Base-by-base conservation (phyloP, 2,888 invertebrate genomes). In the Heteromyza rotundicornis region DNA sequence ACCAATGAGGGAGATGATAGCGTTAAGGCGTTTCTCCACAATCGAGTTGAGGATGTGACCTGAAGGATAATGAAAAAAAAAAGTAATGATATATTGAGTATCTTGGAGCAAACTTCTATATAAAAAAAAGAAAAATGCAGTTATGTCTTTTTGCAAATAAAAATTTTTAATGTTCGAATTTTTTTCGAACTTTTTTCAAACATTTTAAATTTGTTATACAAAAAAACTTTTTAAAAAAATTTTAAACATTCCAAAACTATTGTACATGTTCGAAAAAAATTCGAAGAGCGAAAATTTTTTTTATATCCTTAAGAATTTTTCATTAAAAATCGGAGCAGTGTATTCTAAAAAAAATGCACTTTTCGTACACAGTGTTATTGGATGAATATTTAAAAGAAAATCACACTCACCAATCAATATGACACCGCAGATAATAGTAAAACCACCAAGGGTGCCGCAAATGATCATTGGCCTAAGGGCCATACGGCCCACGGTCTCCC, bases 21-120 rank as follows among this genome's bases (percentile, higher is more conserved):
- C 81, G 63, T 81, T 81, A 44, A 81, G 65, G 16, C 81, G 81
- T 63, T 81, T 82, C 68, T 81, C 82, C 52, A 81, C 73, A 54
- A 77, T 66, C 3, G 80, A 79, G 22, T 75, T 75, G 51, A 81
- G 67, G 16, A 80, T 58, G 61, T 82, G 81, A 51, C 81, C 81
- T 81, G 35, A 53, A 3, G 8, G 27, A 53, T 12, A 53, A 20
- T 19, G 2, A 24, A 17, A 27, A 19, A 27, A 1, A 53, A 17
- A 8, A 17, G 53, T 27, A 27, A 27, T 27, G 27, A 27, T 27
- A 7, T 27, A 27, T 27, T 27, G 27, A 27, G 27, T 27, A 27
- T 27, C 27, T 27, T 27, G 10, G n/a, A n/a, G n/a, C n/a, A n/a
- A n/a, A n/a, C n/a, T n/a, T n/a, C n/a, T n/a, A n/a, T n/a, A 55